These are phyloP conservation scores for Patella pellucida DNA, from an alignment of 2,888 invertebrate genomes.

Conservation along the genomic window DNA sequence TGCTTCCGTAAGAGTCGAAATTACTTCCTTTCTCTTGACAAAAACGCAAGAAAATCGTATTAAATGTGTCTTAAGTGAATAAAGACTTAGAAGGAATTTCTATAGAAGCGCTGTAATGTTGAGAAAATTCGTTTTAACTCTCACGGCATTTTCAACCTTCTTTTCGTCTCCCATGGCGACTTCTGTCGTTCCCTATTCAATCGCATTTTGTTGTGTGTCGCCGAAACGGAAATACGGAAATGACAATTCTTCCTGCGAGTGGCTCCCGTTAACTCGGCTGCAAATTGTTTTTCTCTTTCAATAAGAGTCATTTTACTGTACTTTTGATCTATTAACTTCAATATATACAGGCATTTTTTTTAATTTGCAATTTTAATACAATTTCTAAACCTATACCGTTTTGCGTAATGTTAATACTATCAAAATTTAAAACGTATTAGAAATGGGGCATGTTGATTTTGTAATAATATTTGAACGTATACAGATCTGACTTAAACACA, in stretches of 20 bases:
- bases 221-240: constrained; percentile 1
- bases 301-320: neutral
- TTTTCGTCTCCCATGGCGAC: neutral
- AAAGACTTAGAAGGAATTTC: constrained; percentile 9
- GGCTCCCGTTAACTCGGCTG: constrained; percentile 2
- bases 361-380: no score
- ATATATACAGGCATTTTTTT: no score
- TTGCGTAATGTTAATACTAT: no score
- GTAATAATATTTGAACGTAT: no score
- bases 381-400: no score
- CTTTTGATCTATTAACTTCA: neutral
- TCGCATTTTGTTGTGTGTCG: constrained; percentile 9
- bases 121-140: constrained; percentile 10
- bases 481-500: no score
- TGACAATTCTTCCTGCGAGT: constrained; percentile 6
- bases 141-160: constrained; percentile 10
- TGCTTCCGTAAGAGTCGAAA: constrained; percentile 24
- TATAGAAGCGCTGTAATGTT: constrained; percentile 9
- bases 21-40: constrained; percentile 23
- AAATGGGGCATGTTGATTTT: no score
- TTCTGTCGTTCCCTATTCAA: constrained; percentile 9
- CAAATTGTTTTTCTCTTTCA: constrained; percentile 10
- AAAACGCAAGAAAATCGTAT: constrained; percentile 26
- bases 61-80: constrained; percentile 24
- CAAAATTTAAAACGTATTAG: no score